Evolutionary conservation across 2,797 vertebrate genomes (phyloP).

Genomic region (Myripristis murdjan): DNA sequence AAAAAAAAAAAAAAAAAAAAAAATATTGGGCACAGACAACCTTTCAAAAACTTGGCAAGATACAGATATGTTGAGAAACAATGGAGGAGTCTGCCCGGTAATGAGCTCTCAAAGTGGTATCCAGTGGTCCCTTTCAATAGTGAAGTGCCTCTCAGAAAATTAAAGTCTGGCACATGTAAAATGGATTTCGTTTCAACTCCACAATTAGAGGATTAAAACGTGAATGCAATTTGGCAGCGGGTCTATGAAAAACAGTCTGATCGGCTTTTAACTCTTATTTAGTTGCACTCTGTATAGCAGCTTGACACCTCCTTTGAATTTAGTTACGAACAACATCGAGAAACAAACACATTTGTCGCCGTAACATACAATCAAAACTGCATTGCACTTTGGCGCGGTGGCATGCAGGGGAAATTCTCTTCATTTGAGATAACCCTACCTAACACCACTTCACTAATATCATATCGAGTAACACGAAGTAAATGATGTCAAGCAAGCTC

Average conservation of each 20-base stretch:
- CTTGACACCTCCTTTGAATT: slow-evolving; percentile 5
- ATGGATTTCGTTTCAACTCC: slow-evolving; percentile 53
- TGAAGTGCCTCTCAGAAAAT: slow-evolving; percentile 60
- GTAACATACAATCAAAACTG: no score
- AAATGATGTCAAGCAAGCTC: no score
- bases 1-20: no score
- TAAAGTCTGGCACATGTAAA: slow-evolving; percentile 54
- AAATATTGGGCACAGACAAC: slow-evolving; percentile 31
- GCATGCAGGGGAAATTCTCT: no score
- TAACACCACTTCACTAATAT: no score
- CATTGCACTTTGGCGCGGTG: no score
- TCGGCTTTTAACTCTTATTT: slow-evolving; percentile 12
- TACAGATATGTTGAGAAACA: slow-evolving; percentile 39
- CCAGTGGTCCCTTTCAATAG: slow-evolving; percentile 48
- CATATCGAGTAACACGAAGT: no score
- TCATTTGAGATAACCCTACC: no score
- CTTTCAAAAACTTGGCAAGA: slow-evolving; percentile 42
- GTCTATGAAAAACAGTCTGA: slow-evolving; percentile 25
- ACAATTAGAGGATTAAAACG: slow-evolving; percentile 53
- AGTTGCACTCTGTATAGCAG: neutral
- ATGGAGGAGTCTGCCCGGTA: slow-evolving; percentile 30
- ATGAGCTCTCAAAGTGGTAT: slow-evolving; percentile 46
- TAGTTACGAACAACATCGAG: neutral
- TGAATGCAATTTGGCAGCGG: slow-evolving; percentile 29
- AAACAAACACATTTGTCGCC: neutral